A percentile compares a stretch with the other conserved stretches of the same genome.
Conservation (phyloP, 2,888 invertebrate genomes). For the Scaptomyza parva region DNA sequence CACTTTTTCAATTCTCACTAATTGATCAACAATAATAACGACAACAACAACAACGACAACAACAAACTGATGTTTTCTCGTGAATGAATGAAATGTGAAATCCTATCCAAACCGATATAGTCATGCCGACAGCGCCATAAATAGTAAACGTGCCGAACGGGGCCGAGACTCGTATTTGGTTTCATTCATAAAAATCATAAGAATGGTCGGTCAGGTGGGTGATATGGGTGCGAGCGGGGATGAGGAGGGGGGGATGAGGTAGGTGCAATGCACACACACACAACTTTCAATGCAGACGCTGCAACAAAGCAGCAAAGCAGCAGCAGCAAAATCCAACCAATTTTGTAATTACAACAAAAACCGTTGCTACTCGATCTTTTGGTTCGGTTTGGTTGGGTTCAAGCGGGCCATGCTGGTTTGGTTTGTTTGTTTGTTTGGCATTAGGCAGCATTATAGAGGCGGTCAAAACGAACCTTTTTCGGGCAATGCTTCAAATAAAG, state of each 20-base stretch:
- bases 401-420: constrained; percentile 35
- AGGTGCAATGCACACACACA: constrained; percentile 14
- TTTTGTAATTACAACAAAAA: constrained; percentile 73
- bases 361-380: constrained; percentile 14
- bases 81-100: constrained; percentile 79
- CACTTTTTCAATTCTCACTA: constrained; percentile 71
- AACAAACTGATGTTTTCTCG: constrained; percentile 52
- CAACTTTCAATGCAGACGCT: constrained; percentile 62
- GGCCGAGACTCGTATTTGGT: constrained; percentile 53
- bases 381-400: background rate
- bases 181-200: constrained; percentile 75
- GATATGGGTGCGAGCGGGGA: background rate
- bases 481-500: constrained; percentile 60
- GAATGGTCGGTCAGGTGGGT: constrained; percentile 18
- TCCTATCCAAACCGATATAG: constrained; percentile 56
- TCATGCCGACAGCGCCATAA: constrained; percentile 58
- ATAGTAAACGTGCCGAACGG: constrained; percentile 57
- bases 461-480: constrained; percentile 52
- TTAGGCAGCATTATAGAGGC: constrained; percentile 37
- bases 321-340: constrained; percentile 63
- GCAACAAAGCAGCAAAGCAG: background rate
- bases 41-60: background rate
- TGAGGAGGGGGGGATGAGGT: background rate
- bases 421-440: constrained; percentile 8
- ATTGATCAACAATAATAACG: constrained; percentile 55